Evolutionary conservation across 1,140 invertebrate species (phyloP).

Genomic region (Drosophila kurseongensis): DNA sequence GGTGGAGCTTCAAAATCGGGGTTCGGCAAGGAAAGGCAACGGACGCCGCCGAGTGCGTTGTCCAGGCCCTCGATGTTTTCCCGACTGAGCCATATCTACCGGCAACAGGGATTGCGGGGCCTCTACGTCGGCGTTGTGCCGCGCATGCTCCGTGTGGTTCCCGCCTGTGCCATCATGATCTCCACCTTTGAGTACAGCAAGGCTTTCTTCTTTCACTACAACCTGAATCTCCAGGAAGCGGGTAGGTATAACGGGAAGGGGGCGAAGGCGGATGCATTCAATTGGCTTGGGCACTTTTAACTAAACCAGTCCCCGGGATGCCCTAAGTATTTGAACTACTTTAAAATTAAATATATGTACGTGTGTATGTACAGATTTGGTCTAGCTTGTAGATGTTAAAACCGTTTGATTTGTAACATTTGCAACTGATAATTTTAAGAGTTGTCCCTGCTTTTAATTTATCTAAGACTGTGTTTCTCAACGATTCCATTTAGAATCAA

Average conservation of each 20-base stretch:
- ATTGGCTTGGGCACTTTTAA: background rate
- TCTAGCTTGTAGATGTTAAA: no score
- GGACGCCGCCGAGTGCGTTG: no score
- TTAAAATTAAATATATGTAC: no score
- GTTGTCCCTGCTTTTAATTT: no score
- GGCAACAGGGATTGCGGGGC: slow-evolving; percentile 89
- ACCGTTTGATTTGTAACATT: no score
- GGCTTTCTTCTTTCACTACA: slow-evolving; percentile 90
- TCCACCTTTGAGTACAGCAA: slow-evolving; percentile 98
- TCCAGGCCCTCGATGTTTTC: slow-evolving; percentile 83
- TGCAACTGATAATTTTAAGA: no score
- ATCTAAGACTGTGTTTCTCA: no score
- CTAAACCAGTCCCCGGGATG: background rate
- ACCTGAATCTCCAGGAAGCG: slow-evolving; percentile 65
- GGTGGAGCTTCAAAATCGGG: background rate
- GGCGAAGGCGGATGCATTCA: no score
- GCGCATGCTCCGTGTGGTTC: slow-evolving; percentile 96
- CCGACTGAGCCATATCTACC: slow-evolving; percentile 88
- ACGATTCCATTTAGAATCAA: no score
- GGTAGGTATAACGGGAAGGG: slow-evolving; percentile 25
- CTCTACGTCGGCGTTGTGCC: slow-evolving; percentile 94
- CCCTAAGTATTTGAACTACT: no score
- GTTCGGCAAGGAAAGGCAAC: background rate
- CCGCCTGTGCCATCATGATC: slow-evolving; percentile 99
- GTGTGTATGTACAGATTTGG: no score